Base-by-base conservation (phyloP, 2,888 invertebrate species). In the Drosophila borborema region DNA sequence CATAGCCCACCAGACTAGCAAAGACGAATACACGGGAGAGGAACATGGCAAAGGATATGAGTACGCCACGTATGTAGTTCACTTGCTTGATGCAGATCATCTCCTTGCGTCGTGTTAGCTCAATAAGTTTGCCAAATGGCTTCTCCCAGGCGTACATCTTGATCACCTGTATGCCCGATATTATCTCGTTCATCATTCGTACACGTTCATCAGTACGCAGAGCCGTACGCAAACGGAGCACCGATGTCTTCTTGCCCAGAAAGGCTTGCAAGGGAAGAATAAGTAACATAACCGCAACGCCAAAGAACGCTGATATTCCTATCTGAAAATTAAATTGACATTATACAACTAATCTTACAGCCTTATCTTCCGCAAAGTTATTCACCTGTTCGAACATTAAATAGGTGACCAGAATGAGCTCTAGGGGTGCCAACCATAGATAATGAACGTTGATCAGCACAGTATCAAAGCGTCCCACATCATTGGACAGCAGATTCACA, bases 101-200 rank as follows among this genome's bases (percentile, higher is more conserved):
- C 79, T 92, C 92, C 81, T 93, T 94, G 93, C 92, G 92, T 91
- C 97, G 93, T 0, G 96, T 95, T 16, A 94, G 80, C 14, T 94
- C 95, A 0, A 98, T 96, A 54, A 98, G 94, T 78, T 95, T 95
- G 20, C 96, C 95, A 91, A 99, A 98, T 0, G 98, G 97, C 84
- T 95, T 95, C 91, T 99, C 99, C 97, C 98, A 99, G 0, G 98
- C 97, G 90, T 98, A 99, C 98, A 98, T 98, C 94, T 99, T 99
- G 79, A 99, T 97, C 0, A 98, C 97, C 93, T 97, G 95, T 90
- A 98, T 97, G 1, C 98, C 98, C 81, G 95, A 95, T 43, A 98
- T 95, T 28, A 97, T 96, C 93, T 99, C 98, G 91, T 97, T 98
- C 96, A 98, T 98, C 55, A 98, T 94, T 2, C 97, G 95, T 8